Evolutionary conservation across 2,113 vertebrate species (phyloP).

Genomic region (Xenus cinereus): DNA sequence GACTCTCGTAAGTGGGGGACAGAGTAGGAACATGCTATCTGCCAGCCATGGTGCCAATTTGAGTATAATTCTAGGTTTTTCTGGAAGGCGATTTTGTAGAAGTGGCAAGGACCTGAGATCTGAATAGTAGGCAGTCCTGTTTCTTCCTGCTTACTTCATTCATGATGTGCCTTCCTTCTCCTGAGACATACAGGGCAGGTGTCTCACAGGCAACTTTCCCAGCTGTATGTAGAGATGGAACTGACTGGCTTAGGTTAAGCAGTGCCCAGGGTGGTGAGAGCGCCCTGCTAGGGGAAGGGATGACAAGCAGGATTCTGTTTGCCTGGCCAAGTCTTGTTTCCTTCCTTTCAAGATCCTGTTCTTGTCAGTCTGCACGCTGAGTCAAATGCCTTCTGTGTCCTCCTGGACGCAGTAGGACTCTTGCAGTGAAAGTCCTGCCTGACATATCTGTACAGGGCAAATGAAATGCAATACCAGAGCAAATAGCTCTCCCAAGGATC

Average conservation of each 20-base stretch:
- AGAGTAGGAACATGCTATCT: neutral
- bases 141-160: neutral
- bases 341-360: slow-evolving; percentile 46
- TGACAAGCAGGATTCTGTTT: neutral
- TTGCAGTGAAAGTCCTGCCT: neutral
- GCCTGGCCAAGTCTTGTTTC: slow-evolving; percentile 23
- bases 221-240: neutral
- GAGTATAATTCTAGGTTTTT: neutral
- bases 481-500: neutral
- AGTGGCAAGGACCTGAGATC: neutral
- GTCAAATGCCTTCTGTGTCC: neutral
- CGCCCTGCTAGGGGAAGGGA: neutral
- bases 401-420: neutral
- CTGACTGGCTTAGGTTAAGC: neutral
- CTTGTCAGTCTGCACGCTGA: slow-evolving; percentile 20
- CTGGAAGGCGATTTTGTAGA: neutral
- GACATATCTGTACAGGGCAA: neutral
- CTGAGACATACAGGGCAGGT: neutral
- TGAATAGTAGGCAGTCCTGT: neutral
- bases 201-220: neutral
- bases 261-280: neutral
- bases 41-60: neutral
- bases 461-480: neutral
- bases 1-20: neutral
- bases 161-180: neutral